Conservation (phyloP, 2,888 invertebrate species). For the Candidula unifasciata region DNA sequence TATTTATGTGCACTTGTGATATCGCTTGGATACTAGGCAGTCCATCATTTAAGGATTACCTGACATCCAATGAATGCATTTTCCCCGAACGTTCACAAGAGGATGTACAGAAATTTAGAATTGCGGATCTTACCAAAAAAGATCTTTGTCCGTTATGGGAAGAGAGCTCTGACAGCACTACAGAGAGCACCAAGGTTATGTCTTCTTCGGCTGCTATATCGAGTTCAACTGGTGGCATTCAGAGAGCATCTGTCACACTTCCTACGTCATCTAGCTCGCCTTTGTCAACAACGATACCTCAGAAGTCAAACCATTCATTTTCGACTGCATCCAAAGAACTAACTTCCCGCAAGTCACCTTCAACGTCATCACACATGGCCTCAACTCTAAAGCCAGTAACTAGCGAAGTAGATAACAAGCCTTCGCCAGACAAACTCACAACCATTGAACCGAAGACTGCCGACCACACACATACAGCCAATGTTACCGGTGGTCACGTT, state of each 20-base stretch:
- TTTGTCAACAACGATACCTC: neutral
- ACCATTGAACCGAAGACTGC: neutral
- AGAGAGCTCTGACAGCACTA: neutral
- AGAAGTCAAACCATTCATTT: too few species aligned
- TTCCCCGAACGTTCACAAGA: neutral
- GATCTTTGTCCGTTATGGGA: neutral
- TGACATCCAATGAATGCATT: slow-evolving; percentile 29
- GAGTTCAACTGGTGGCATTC: neutral
- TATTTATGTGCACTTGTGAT: slow-evolving; percentile 38
- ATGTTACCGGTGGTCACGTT: neutral
- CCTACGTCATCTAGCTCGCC: neutral
- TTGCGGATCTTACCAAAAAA: slow-evolving; percentile 25
- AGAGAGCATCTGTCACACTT: neutral
- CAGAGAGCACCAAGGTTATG: neutral
- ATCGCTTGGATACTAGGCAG: slow-evolving; percentile 25
- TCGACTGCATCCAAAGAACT: neutral
- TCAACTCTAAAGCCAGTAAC: neutral
- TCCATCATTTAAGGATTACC: neutral
- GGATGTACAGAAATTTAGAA: slow-evolving; percentile 17
- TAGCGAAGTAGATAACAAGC: neutral
- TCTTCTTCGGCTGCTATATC: neutral
- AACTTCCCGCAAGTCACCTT: neutral
- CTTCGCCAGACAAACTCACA: neutral
- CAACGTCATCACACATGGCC: neutral
- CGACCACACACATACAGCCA: neutral